Conservation (phyloP, 2,113 vertebrate genomes). For the Chlamydotis undulata region DNA sequence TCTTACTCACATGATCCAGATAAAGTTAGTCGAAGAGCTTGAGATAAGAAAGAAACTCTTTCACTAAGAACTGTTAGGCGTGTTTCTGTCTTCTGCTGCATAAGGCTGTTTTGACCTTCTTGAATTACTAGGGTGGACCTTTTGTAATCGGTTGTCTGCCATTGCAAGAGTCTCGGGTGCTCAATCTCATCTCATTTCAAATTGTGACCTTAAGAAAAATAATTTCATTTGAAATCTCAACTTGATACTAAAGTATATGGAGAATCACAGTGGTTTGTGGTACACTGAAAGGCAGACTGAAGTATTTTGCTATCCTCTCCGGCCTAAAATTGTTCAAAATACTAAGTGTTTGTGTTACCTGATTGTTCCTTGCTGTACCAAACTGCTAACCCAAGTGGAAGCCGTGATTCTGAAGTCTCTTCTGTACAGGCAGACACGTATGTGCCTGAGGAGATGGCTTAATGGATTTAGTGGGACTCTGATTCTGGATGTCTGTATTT, state of each 20-base stretch:
- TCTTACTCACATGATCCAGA: neutral
- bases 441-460: neutral
- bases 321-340: neutral
- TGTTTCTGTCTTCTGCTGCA: neutral
- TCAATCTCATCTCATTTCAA: neutral
- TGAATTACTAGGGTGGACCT: neutral
- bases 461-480: neutral
- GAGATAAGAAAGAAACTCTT: neutral
- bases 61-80: neutral
- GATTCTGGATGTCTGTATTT: neutral
- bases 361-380: neutral
- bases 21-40: neutral
- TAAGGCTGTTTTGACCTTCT: neutral
- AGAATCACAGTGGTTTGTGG: neutral
- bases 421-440: neutral
- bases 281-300: neutral
- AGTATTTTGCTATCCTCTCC: neutral
- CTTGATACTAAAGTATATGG: neutral
- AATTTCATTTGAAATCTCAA: neutral
- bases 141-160: neutral
- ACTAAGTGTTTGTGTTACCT: neutral
- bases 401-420: neutral
- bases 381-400: neutral
- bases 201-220: neutral
- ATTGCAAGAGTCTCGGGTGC: neutral